A percentile compares a stretch with the other conserved stretches of the same genome.
These are phyloP conservation scores for Dryoscopus gambensis DNA, from an alignment of 2,113 vertebrate genomes.

Conservation along the genomic window DNA sequence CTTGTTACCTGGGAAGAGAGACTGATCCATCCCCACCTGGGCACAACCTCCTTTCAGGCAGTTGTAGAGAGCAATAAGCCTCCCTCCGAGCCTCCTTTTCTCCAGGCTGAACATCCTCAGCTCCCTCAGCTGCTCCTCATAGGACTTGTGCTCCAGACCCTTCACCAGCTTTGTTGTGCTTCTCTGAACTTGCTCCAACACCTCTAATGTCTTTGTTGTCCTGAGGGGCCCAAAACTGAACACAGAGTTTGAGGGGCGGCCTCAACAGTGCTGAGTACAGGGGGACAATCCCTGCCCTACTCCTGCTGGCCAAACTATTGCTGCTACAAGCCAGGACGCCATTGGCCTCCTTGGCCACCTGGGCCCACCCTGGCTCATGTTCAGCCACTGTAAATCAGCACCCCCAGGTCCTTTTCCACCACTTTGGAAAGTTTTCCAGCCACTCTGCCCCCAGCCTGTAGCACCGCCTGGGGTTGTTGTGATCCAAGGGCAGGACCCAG, in stretches of 20 bases:
- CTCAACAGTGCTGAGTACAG: not conserved
- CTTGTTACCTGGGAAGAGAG: not conserved
- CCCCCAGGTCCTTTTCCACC: not conserved
- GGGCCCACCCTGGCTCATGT: not conserved
- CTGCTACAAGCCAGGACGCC: not conserved
- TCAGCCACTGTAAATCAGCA: not conserved
- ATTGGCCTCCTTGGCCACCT: not conserved
- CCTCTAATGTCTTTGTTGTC: not conserved
- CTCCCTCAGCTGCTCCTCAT: not conserved
- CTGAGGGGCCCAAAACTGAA: not conserved
- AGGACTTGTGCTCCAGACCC: not conserved
- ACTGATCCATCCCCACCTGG: not conserved
- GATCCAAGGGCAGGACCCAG: accelerated
- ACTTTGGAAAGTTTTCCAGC: not conserved
- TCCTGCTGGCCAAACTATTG: accelerated
- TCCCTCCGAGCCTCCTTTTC: not conserved
- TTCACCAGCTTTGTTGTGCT: not conserved
- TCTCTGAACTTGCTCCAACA: not conserved
- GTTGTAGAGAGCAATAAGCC: not conserved
- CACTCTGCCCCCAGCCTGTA: not conserved
- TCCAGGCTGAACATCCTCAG: not conserved
- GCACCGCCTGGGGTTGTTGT: not conserved
- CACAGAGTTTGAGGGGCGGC: accelerated
- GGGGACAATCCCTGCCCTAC: accelerated
- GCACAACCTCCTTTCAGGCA: not conserved